A percentile compares a stretch with the other conserved stretches of the same genome.
These are phyloP conservation scores for Cotesia chilonis DNA, from an alignment of 1,140 invertebrate species.

Conservation along the genomic window DNA sequence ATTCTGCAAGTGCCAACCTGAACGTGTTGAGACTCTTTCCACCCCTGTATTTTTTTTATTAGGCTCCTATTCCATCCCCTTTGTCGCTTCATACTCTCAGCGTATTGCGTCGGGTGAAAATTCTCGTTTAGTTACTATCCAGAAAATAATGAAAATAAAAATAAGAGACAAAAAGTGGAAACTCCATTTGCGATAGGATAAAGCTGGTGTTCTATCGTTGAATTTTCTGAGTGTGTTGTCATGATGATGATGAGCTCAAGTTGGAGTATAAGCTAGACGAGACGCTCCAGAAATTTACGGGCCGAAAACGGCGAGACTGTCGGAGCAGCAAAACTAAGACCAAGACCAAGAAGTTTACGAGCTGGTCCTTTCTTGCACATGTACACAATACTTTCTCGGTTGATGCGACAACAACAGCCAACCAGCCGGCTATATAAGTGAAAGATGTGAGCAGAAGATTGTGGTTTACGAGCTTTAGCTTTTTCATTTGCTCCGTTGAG, in stretches of 20 bases:
- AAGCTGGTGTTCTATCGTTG: not conserved
- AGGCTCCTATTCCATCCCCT: constrained; percentile 28
- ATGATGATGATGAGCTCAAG: constrained; percentile 11
- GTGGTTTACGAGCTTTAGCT: constrained; percentile 38
- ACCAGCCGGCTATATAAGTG: constrained; percentile 28
- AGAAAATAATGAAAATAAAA: too few species aligned
- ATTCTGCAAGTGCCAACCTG: constrained; percentile 34
- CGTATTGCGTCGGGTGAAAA: constrained; percentile 27
- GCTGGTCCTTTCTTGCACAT: constrained; percentile 13
- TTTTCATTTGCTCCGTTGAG: constrained; percentile 14
- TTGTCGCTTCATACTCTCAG: constrained; percentile 1
- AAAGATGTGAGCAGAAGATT: constrained; percentile 41
- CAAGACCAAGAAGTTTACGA: constrained; percentile 16
- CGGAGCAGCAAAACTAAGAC: constrained; percentile 8
- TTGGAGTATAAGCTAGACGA: constrained; percentile 12
- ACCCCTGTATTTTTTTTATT: constrained; percentile 39
- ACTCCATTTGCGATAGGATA: constrained; percentile 33
- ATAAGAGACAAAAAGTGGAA: constrained; percentile 13
- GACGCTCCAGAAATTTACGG: constrained; percentile 29
- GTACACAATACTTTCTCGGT: constrained; percentile 4
- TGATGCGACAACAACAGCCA: too few species aligned
- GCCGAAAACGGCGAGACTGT: constrained; percentile 17
- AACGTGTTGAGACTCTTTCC: constrained; percentile 31
- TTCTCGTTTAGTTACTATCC: constrained; percentile 1
- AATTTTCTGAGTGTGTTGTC: too few species aligned